Evolutionary conservation across 2,888 invertebrate genomes (phyloP), one percentile per base, ranked within the genome.

Genomic region (Anorthoa munda): DNA sequence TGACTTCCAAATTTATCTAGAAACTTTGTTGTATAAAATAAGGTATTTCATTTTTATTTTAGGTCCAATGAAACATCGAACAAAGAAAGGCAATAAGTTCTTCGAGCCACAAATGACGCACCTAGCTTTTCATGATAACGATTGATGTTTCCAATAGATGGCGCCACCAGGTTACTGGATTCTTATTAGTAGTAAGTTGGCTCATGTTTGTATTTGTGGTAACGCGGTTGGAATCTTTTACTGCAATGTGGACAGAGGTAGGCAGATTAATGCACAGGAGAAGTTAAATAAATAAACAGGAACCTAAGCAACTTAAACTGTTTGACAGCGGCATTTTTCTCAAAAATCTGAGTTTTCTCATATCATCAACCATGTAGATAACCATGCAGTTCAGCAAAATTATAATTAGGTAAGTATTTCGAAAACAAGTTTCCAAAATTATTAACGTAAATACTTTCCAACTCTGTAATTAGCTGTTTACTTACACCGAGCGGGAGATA

Each of bases 401-500:
- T 1, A 71, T n/a, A 23, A 11, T 18, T 46, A 58, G 59, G 21
- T 0, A 50, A 17, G 21, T 51, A 65, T 48, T 76, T 60, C 13
- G 2, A 11, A 26, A 17, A 15, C 15, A 23, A 46, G 18, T 31
- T 56, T 72, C 1, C 48, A 72, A 64, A 31, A 45, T 55, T 51
- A 79, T 77, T 81, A 48, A 63, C 63, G 56, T 74, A 67, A 53
- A 73, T 68, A 70, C 66, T 83, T 79, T 46, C 21, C 61, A 67
- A 70, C 70, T 17, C 80, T 79, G 80, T 85, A 85, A 80, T 85
- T 80, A 85, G 74, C 68, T 80, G 82, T 88, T 85, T 82, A 79
- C 73, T 68, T 77, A 60, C 72, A 59, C 48, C 74, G 66, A 18
- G 56, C 85, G 70, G 72, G 83, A 90, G 95, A 95, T 95, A 94